Percentiles rank a stretch among this genome's conserved stretches.
Evolutionary conservation across 2,888 invertebrate species (phyloP).

Genomic region (Aporophyla nigra): DNA sequence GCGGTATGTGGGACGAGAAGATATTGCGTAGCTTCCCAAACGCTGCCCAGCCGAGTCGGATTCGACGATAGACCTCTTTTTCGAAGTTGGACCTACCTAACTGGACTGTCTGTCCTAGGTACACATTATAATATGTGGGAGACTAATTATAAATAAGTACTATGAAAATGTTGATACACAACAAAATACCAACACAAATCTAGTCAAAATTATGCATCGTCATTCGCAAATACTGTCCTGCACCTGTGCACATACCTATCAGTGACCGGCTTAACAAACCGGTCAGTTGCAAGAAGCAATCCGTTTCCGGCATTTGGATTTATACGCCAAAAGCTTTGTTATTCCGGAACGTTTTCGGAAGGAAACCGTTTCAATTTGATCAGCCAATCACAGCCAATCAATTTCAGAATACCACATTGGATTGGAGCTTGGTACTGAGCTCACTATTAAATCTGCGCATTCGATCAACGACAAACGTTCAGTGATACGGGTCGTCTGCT

Average conservation of each 20-base stretch:
- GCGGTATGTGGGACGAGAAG: too few species aligned
- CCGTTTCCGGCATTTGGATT: slow-evolving; percentile 13
- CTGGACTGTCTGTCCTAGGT: too few species aligned
- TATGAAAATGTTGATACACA: not conserved
- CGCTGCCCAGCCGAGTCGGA: too few species aligned
- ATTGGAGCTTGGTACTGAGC: slow-evolving; percentile 29
- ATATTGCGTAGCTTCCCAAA: too few species aligned
- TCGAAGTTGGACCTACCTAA: too few species aligned
- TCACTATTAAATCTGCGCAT: slow-evolving; percentile 37
- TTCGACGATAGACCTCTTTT: too few species aligned
- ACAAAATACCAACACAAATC: not conserved
- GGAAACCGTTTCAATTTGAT: slow-evolving; percentile 23
- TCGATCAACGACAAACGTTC: slow-evolving; percentile 28
- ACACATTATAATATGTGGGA: not conserved
- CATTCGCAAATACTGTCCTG: slow-evolving; percentile 8
- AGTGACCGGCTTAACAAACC: slow-evolving; percentile 20
- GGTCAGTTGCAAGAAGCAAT: slow-evolving; percentile 22
- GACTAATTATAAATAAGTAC: not conserved
- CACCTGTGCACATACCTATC: not conserved
- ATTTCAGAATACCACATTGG: slow-evolving; percentile 32
- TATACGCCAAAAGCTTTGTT: slow-evolving; percentile 16
- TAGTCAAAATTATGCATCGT: not conserved
- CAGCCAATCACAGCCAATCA: slow-evolving; percentile 43
- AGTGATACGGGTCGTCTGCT: slow-evolving; percentile 33
- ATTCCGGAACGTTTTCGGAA: slow-evolving; percentile 29